phyloP scores from a whole-genome alignment of 2,113 vertebrate species.

The Chascanopsetta lugubris region DNA sequence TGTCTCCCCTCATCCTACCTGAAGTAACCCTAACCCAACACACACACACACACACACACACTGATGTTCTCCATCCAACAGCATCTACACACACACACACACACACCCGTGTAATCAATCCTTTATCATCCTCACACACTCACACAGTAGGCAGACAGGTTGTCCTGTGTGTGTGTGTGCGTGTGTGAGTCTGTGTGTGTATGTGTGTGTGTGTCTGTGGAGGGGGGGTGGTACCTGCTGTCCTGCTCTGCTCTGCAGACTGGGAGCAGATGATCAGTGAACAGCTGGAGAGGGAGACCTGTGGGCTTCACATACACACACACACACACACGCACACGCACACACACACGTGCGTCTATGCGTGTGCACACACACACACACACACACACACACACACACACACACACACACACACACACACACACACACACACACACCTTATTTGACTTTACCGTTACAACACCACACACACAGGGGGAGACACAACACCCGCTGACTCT shows the following conservation, averaged over 20 bases:
- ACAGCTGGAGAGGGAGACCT: conserved; percentile 45
- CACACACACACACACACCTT: conserved; percentile 34
- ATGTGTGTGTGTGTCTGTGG: no score
- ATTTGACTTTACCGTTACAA: conserved; percentile 4
- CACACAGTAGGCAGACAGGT: no score
- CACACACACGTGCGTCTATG: background rate
- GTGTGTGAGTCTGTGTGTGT: no score
- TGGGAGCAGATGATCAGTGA: conserved; percentile 32
- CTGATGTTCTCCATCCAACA: no score
- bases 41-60: no score
- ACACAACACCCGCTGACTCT: conserved; percentile 7
- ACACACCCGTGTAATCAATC: no score
- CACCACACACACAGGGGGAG: conserved; percentile 7
- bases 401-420: background rate
- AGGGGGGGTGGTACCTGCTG: conserved; percentile 62
- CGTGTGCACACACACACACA: background rate
- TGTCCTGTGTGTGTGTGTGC: no score
- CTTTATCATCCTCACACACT: no score
- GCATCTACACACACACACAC: no score
- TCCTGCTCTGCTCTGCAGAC: conserved; percentile 53
- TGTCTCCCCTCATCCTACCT: background rate
- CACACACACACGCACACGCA: background rate
- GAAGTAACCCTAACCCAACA: background rate
- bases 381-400: conserved; percentile 17
- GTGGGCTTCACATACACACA: conserved; percentile 6